Evolutionary conservation across 2,797 vertebrate species (phyloP).

Genomic region (Parauchenoglanis punctatus): DNA sequence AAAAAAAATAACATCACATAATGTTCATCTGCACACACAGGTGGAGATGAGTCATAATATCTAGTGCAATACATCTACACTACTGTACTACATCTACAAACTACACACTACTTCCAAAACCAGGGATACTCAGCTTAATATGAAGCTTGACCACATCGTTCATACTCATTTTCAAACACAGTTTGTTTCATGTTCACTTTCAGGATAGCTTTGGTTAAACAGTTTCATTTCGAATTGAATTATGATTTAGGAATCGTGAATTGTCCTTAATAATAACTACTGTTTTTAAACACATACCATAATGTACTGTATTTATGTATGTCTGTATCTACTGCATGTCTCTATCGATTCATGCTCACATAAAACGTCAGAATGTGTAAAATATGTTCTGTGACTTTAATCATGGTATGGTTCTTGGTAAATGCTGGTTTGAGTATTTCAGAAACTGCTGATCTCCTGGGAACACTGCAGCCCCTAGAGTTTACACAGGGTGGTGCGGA

Average conservation of each 20-base stretch:
- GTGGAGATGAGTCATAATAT: conserved; percentile 26
- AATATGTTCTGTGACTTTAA: not conserved
- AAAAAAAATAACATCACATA: not conserved
- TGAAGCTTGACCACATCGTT: not conserved
- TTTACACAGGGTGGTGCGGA: not conserved
- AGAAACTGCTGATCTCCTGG: not conserved
- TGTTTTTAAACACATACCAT: not conserved
- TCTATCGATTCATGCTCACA: not conserved
- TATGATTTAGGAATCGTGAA: not conserved
- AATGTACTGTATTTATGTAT: not conserved
- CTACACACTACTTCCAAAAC: conserved; percentile 4
- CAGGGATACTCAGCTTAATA: not conserved
- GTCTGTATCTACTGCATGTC: not conserved
- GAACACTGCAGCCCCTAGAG: not conserved
- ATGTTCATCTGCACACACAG: conserved; percentile 1
- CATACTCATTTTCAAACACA: not conserved
- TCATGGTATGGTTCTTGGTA: not conserved
- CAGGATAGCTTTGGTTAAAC: not conserved
- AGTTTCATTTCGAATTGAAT: not conserved
- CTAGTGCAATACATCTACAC: not conserved
- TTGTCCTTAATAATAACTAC: no score
- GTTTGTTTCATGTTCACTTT: not conserved
- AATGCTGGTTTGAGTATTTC: not conserved
- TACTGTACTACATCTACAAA: conserved; percentile 7
- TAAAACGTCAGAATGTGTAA: not conserved